Evolutionary conservation across 2,888 invertebrate species (phyloP), one percentile per base, ranked within the genome.

Genomic region (Dendrolimus houi): DNA sequence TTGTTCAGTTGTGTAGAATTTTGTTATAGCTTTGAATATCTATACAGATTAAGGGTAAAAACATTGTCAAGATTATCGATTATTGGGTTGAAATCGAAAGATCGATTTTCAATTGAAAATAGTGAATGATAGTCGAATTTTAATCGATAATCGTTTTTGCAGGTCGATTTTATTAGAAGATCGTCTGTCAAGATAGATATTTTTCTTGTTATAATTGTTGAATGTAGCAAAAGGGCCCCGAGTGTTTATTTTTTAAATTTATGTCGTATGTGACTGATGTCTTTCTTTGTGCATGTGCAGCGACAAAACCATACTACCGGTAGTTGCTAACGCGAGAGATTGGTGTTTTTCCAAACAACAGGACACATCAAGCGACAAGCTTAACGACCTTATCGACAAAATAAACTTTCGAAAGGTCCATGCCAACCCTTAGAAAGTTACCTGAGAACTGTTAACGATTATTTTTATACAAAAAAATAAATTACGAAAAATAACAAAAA

Each of bases 311-410:
- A 72, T 89, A 59, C 83, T 88, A 73, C 90, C 90, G 75, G 67
- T 87, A 77, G 78, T 89, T 75, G 88, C 83, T 77, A 86, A 80
- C 69, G 90, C 90, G 74, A 74, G 88, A 77, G 88, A 88, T 69
- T 90, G 90, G 90, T 82, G 85, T 81, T 62, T 72, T 65, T 77
- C 75, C 72, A 74, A 77, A 70, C 77, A 67, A 61, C 70, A 72
- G 68, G 77, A 79, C 62, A 72, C 76, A 60, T 73, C 76, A 64
- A 75, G 75, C 76, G 77, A 75, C 69, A 66, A 74, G 62, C 74
- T 82, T 62, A 69, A 77, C 81, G 81, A 85, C 76, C 73, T 83
- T 64, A 68, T 73, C 68, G 80, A 79, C 73, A 71, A 75, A 67
- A 63, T 75, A 57, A 77, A 79, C 66, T 77, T 77, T 66, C 81